Base-by-base conservation (phyloP, 2,888 invertebrate species). In the Patella pellucida region DNA sequence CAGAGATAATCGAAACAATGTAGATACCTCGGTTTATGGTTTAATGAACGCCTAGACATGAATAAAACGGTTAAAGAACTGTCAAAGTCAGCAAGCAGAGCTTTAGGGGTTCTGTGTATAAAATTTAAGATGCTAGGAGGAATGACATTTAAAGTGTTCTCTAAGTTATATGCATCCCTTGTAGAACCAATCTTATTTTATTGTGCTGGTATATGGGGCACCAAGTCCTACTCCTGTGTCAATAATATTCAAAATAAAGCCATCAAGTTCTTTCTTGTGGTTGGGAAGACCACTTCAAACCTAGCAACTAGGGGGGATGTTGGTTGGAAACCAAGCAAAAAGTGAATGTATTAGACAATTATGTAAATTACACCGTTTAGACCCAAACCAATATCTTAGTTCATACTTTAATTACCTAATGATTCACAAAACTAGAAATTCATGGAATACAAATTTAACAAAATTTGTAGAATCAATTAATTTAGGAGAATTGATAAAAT, bases 211-310 rank as follows among this genome's bases (percentile, higher is more conserved):
- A 62, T 62, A n/a, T 62, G 62, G 62, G 62, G 62, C 16, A 16
- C 62, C 15, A 62, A 62, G 31, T 41, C 31, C 31, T 41, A 41
- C 31, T 41, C 31, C 31, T 41, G 31, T 0, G 31, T 41, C 31
- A 62, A 62, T 62, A 62, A 15, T 12, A 19, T 62, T 62, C 62
- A 62, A 15, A 62, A 62, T 62, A 62, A 62, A 15, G 62, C 62
- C 9, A 62, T 62, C 12, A 62, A 62, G 19, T 62, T 62, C n/a
- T 62, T 16, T 16, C 16, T 62, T 15, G 62, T 19, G 16, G 62
- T 62, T 16, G 19, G 5, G n/a, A 62, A 62, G 19, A 62, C 15
- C 12, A 62, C 62, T n/a, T 62, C 62, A 62, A 62, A 62, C 16
- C 62, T 62, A 19, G n/a, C 16, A 15, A 62, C 62, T 16, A n/a